Percentiles rank a stretch among this genome's conserved stretches.
These are phyloP conservation scores for Amia ocellicauda DNA, from an alignment of 2,113 vertebrate genomes.

Conservation along the genomic window DNA sequence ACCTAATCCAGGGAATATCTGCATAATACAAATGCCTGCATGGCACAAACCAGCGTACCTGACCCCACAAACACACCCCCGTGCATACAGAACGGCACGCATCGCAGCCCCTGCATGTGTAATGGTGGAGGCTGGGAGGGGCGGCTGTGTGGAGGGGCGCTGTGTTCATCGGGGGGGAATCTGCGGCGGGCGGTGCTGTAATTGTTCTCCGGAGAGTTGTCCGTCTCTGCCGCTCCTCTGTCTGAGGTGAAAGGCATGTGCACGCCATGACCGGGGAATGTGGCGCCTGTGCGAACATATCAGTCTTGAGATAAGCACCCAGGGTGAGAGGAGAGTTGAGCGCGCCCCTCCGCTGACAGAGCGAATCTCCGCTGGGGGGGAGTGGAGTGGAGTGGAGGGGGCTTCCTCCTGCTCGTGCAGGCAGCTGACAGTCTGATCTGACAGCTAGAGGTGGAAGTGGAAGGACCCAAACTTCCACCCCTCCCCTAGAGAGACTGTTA, in stretches of 20 bases:
- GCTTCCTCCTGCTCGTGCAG: constrained; percentile 52
- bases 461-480: constrained; percentile 75
- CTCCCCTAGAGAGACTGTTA: constrained; percentile 61
- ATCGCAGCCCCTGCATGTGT: too few relatives aligned
- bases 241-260: constrained; percentile 33
- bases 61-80: too few relatives aligned
- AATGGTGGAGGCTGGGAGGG: neutral
- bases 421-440: constrained; percentile 69
- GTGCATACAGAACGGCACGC: too few relatives aligned
- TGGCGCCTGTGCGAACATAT: neutral
- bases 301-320: neutral
- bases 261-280: neutral
- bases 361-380: constrained; percentile 6
- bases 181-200: constrained; percentile 18
- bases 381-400: constrained; percentile 41
- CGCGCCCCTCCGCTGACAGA: constrained; percentile 30
- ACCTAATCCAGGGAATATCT: too few relatives aligned
- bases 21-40: too few relatives aligned
- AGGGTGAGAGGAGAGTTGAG: constrained; percentile 4
- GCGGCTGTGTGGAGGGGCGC: constrained; percentile 13
- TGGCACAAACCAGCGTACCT: too few relatives aligned
- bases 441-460: constrained; percentile 79
- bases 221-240: constrained; percentile 43
- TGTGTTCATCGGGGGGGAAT: constrained; percentile 26
- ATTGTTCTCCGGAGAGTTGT: constrained; percentile 20